Evolutionary conservation across 2,888 invertebrate species (phyloP), one percentile per base, ranked within the genome.

Genomic region (Phyllotreta cruciferae): DNA sequence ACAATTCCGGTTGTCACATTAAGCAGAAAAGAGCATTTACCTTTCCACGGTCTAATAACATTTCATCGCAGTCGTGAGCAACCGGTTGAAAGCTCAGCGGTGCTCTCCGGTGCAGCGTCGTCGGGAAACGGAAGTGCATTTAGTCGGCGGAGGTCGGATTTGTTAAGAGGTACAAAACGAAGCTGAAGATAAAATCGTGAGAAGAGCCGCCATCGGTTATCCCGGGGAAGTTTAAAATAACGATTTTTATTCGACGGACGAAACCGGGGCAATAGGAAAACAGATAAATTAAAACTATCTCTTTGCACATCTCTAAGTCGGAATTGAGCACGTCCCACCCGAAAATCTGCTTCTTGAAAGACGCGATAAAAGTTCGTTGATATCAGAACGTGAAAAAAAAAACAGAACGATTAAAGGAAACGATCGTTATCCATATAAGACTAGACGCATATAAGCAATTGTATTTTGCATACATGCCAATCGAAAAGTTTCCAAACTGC

Each of bases 91-190:
- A 49, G 49, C 36, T 49, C 49, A 13, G 35, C 35, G 7, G 34
- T 47, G 36, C 36, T 49, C 35, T 49, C 24, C 24, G 49, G n/a
- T 49, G 49, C 49, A 36, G 49, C 49, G 36, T 49, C 49, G 49
- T 35, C 6, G n/a, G 49, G 36, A 49, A 49, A 10, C 49, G 49
- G 49, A 49, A 49, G 49, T 49, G 49, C 49, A 49, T 49, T 49
- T 49, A 49, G 49, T 35, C 49, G 49, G 49, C 49, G 49, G 24
- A 35, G 49, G 49, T 49, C 35, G 49, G 36, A 49, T 49, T 35
- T 35, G 49, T 34, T 49, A 49, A 49, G 49, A 49, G 49, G 49
- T 35, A 49, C 35, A 49, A 49, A 49, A 49, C 35, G 49, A 49
- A 35, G 14, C n/a, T 11, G 35, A 35, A n/a, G 35, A 49, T 6